Evolutionary conservation across 1,140 invertebrate genomes (phyloP), one percentile per base, ranked within the genome.

Genomic region (Drosophila kepulauana): DNA sequence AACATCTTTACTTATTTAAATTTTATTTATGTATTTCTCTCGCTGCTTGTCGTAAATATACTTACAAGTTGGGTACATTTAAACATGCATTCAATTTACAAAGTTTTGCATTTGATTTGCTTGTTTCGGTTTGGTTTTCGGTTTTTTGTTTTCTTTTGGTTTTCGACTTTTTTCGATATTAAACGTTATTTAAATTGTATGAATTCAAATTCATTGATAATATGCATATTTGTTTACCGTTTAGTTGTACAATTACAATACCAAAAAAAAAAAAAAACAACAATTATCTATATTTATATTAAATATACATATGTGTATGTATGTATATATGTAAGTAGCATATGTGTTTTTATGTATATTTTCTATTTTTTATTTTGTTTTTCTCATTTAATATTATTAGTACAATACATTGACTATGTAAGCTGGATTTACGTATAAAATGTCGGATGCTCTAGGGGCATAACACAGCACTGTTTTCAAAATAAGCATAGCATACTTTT

Each of bases 381-480:
- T 7, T 8, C n/a, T 30, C 49, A 25, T 71, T 71, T 64, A 35
- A 43, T 59, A 59, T 71, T 77, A 74, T 63, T 16, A 57, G 15
- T 82, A 82, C 62, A 77, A 64, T 43, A 43, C 41, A 43, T 76
- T 82, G 73, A 73, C 62, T 79, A 81, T 79, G 46, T 88, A 87
- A 87, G 84, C 79, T 80, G 78, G 84, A 88, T 77, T 87, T 87
- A 87, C 84, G 84, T 88, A 87, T 87, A 88, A 87, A 87, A 87
- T 87, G 51, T 81, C 46, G 68, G 51, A 74, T 79, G 76, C 62
- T 75, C 67, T 51, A 54, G 38, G 28, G 48, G 66, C 62, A 78
- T 61, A 7, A 2, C 20, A 38, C 33, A 41, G 16, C 33, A 5
- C 8, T 16, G 15, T 57, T 56, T 16, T 10, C 11, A 56, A 38